Percentiles rank a stretch among this genome's conserved stretches.
Evolutionary conservation across 2,888 invertebrate genomes (phyloP).

Genomic region (Dynastes tityus): DNA sequence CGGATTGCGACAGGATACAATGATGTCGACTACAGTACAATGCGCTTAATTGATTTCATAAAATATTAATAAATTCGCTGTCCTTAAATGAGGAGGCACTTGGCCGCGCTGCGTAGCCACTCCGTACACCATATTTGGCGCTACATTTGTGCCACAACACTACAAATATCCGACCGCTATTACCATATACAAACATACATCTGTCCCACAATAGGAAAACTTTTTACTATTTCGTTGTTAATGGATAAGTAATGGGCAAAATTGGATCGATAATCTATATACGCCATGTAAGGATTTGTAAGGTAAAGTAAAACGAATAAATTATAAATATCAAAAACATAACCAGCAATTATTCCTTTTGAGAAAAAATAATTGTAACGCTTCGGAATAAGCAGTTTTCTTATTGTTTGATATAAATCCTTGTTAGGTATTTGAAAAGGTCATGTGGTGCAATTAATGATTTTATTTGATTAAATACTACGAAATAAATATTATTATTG

Average conservation of each 20-base stretch:
- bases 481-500: too few species aligned
- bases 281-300: neutral
- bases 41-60: slow-evolving; percentile 45
- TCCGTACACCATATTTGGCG: slow-evolving; percentile 34
- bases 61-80: slow-evolving; percentile 43
- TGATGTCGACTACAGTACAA: neutral
- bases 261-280: neutral
- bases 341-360: too few species aligned
- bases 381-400: too few species aligned
- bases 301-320: too few species aligned
- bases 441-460: too few species aligned
- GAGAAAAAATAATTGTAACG: too few species aligned
- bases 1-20: neutral
- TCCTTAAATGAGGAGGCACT: slow-evolving; percentile 44
- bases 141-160: slow-evolving; percentile 33
- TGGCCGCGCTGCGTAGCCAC: neutral
- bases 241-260: neutral
- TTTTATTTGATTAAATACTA: too few species aligned
- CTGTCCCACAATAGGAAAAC: slow-evolving; percentile 21
- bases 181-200: slow-evolving; percentile 35
- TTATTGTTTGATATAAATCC: too few species aligned
- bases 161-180: slow-evolving; percentile 35
- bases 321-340: too few species aligned
- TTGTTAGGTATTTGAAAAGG: too few species aligned
- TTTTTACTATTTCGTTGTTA: slow-evolving; percentile 12